Evolutionary conservation across 2,113 vertebrate genomes (phyloP).

Genomic region (Chaetops frenatus): DNA sequence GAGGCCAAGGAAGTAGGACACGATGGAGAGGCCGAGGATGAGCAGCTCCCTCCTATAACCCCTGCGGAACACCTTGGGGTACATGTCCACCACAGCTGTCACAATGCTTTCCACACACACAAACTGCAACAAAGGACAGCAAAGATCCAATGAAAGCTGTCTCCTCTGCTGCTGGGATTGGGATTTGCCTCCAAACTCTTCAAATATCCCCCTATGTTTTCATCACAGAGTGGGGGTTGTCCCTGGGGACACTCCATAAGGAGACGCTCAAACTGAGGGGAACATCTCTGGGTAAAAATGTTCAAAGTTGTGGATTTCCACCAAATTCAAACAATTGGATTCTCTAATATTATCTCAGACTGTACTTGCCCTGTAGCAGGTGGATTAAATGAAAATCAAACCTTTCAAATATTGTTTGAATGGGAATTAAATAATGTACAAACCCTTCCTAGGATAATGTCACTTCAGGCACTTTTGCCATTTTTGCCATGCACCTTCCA

Average conservation of each 20-base stretch:
- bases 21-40: constrained; percentile 86
- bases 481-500: background rate
- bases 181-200: background rate
- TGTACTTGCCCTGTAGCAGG: background rate
- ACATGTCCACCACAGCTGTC: constrained; percentile 96
- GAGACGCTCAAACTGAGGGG: background rate
- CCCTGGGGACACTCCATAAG: background rate
- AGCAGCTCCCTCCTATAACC: constrained; percentile 91
- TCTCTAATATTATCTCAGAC: background rate
- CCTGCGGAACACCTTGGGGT: constrained; percentile 91
- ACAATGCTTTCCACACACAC: constrained; percentile 98
- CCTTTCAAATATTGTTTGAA: background rate
- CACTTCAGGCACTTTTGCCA: background rate
- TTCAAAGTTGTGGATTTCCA: background rate
- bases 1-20: constrained; percentile 89
- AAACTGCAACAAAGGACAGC: constrained; percentile 74
- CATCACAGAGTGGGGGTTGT: background rate
- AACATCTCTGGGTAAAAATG: background rate
- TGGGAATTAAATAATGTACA: background rate
- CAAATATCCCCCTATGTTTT: background rate
- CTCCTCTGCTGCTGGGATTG: background rate
- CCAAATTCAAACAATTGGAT: background rate
- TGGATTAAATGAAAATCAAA: background rate
- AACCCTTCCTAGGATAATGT: accelerated
- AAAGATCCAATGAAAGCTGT: background rate